These are phyloP conservation scores for Laodelphax striatellus DNA, from an alignment of 1,140 invertebrate species.

Conservation along the genomic window DNA sequence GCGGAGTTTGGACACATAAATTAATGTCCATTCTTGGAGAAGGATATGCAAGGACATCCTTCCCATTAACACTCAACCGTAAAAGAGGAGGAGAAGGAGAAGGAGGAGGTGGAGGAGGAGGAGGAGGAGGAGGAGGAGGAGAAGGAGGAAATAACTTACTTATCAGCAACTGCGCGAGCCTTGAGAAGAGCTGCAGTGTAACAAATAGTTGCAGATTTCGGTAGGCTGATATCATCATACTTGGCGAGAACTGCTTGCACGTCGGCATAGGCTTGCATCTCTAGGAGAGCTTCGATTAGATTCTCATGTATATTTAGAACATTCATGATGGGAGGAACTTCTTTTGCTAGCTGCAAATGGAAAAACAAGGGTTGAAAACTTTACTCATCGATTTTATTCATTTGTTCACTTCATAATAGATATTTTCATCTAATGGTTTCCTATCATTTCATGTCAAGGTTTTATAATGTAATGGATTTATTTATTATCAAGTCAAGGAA, in stretches of 20 bases:
- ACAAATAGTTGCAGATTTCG: slow-evolving; percentile 94
- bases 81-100: no score
- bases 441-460: not conserved
- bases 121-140: no score
- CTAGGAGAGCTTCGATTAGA: slow-evolving; percentile 87
- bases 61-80: no score
- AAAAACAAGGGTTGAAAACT: not conserved
- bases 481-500: no score
- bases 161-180: slow-evolving; percentile 84
- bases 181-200: slow-evolving; percentile 93
- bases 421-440: not conserved
- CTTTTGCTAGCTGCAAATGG: slow-evolving; percentile 70
- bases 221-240: slow-evolving; percentile 91
- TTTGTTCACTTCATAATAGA: not conserved
- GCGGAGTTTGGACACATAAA: no score
- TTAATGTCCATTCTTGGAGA: no score
- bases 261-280: slow-evolving; percentile 95
- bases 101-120: no score
- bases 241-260: slow-evolving; percentile 92
- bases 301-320: slow-evolving; percentile 96
- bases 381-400: not conserved
- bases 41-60: no score
- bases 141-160: slow-evolving; percentile 45
- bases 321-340: slow-evolving; percentile 93
- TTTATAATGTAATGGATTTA: no score